Evolutionary conservation across 2,888 invertebrate species (phyloP).

Genomic region (Steinernema hermaphroditum): DNA sequence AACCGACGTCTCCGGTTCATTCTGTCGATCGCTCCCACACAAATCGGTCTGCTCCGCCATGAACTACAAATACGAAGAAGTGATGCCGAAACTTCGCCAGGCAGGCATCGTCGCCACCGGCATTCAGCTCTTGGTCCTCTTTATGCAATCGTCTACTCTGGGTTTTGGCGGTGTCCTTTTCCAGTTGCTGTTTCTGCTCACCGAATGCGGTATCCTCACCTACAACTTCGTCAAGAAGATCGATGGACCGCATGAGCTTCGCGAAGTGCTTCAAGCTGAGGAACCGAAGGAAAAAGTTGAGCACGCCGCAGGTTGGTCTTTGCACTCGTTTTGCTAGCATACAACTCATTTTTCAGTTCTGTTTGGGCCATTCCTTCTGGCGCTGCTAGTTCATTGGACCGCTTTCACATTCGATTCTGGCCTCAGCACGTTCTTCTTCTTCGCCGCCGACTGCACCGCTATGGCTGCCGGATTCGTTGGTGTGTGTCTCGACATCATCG

Average conservation of each 20-base stretch:
- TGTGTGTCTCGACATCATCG: too few species aligned
- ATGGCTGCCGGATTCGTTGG: too few species aligned
- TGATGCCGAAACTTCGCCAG: not conserved
- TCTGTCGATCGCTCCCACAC: not conserved
- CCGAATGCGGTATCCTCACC: not conserved
- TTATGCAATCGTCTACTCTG: not conserved
- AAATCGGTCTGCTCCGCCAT: not conserved
- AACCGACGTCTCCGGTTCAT: too few species aligned
- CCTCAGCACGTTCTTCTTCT: too few species aligned
- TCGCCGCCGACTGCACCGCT: too few species aligned
- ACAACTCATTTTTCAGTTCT: too few species aligned
- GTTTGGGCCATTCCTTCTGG: too few species aligned
- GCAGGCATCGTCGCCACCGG: not conserved
- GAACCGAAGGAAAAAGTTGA: not conserved
- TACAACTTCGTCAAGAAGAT: not conserved
- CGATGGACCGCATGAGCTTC: not conserved
- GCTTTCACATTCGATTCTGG: too few species aligned
- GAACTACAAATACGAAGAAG: not conserved
- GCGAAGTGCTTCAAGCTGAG: not conserved
- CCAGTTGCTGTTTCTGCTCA: slow-evolving; percentile 1
- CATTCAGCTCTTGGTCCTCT: not conserved
- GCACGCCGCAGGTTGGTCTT: not conserved
- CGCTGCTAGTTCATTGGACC: too few species aligned
- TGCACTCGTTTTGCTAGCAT: too few species aligned
- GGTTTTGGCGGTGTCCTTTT: not conserved